Percentiles rank a stretch among this genome's conserved stretches.
phyloP scores from a whole-genome alignment of 2,113 vertebrate genomes.

The Platysternon megacephalum region DNA sequence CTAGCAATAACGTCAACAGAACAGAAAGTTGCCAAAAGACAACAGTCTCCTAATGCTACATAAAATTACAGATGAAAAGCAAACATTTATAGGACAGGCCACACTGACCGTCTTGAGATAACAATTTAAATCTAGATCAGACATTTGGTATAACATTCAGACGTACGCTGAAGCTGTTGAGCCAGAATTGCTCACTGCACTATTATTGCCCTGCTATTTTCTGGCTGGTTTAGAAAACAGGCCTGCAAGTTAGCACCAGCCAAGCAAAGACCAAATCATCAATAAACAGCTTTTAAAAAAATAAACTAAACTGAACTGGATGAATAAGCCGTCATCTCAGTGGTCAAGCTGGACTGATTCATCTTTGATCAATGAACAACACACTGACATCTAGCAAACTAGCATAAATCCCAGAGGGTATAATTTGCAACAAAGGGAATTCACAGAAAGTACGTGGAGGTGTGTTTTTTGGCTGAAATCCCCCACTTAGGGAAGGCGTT shows the following conservation, averaged over 20 bases:
- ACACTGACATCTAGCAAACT: rapidly evolving
- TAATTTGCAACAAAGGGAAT: neutral
- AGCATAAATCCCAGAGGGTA: rapidly evolving
- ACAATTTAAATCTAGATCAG: rapidly evolving
- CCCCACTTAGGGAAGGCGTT: rapidly evolving
- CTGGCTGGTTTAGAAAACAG: neutral
- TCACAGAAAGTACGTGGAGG: neutral
- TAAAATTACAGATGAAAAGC: rapidly evolving
- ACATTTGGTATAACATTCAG: rapidly evolving
- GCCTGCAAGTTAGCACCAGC: neutral
- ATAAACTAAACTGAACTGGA: rapidly evolving
- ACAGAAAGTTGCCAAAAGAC: rapidly evolving
- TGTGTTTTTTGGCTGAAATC: neutral
- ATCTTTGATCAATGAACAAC: rapidly evolving
- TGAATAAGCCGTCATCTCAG: rapidly evolving
- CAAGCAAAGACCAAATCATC: neutral
- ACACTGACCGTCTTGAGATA: rapidly evolving
- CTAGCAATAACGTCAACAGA: rapidly evolving
- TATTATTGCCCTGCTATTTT: neutral
- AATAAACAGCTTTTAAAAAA: neutral
- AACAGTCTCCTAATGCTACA: neutral
- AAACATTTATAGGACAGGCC: neutral
- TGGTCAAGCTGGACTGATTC: neutral
- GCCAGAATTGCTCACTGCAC: rapidly evolving
- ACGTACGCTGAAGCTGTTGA: rapidly evolving